A percentile compares a stretch with the other conserved stretches of the same genome.
Evolutionary conservation across 2,797 vertebrate genomes (phyloP).

Genomic region (Aselliscus stoliczkanus): DNA sequence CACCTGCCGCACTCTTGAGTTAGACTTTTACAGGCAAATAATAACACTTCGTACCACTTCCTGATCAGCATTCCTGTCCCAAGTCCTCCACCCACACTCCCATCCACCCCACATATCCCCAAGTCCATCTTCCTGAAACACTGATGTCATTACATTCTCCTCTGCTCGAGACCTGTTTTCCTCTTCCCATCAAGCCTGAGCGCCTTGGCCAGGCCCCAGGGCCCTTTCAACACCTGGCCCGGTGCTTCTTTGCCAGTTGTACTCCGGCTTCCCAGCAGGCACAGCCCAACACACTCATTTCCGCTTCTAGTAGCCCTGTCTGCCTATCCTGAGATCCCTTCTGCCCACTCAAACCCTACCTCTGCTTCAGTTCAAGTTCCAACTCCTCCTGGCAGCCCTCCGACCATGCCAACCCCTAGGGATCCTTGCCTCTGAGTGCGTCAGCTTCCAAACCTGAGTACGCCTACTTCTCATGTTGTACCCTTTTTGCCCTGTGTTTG

Average conservation of each 20-base stretch:
- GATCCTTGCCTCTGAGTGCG: neutral
- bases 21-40: neutral
- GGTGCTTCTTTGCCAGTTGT: neutral
- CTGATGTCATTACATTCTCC: neutral
- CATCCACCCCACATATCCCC: neutral
- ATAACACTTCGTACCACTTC: neutral
- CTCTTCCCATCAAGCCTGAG: slow-evolving; percentile 6
- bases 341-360: slow-evolving; percentile 4
- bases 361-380: slow-evolving; percentile 25
- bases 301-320: neutral
- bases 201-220: neutral
- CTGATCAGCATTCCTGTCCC: neutral
- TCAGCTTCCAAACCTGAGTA: neutral
- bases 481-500: slow-evolving; percentile 1
- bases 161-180: neutral
- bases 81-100: neutral
- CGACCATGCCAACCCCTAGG: neutral
- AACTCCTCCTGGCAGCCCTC: slow-evolving; percentile 23
- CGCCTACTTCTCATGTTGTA: neutral
- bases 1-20: neutral
- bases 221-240: slow-evolving; percentile 17
- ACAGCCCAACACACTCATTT: neutral
- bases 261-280: slow-evolving; percentile 20
- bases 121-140: neutral
- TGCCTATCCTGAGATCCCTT: neutral